Base-by-base conservation (phyloP, 1,140 invertebrate species). In the Drosophila sp. region DNA sequence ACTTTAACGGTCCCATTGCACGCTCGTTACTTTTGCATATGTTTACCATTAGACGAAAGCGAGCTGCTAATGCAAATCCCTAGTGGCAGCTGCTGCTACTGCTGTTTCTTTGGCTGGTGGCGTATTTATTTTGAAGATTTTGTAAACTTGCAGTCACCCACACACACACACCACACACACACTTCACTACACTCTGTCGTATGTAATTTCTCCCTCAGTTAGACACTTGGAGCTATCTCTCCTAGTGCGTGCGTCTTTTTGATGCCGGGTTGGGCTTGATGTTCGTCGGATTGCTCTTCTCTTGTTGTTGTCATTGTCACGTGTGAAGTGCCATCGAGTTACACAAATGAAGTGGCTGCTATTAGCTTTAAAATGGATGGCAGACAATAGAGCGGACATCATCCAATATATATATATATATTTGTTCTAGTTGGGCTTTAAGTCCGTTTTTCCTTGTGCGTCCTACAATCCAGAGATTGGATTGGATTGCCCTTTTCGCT, bases 291-390 rank as follows among this genome's bases (percentile, higher is more conserved):
- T 27, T 56, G 41, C 25, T 47, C 40, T 64, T 40, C 57, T 67
- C 41, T 50, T 81, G 58, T 63, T 82, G 80, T 73, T 84, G 80
- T 63, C 80, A 78, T 87, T 83, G 80, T 89, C 84, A 87, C 84
- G 84, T 87, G 85, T 89, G 76, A 78, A 89, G 84, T 77, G 80
- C 76, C 84, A 89, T 87, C 76, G 80, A 87, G 77, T 83, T 70
- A 87, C 84, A 87, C 77, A 87, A 89, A 87, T 89, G 84, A 89
- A 89, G 84, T 87, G 84, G 71, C 80, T 80, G 84, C 84, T 80
- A 83, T 87, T 87, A 87, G 84, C 84, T 80, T 89, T 89, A 87
- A 82, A 87, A 66, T 72, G 70, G 69, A 70, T 27, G 25, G 23
- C 69, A 40, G 60, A 61, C 70, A 69, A 68, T 23, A 63, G 23